Evolutionary conservation across 2,888 invertebrate species (phyloP), one percentile per base, ranked within the genome.

Genomic region (Campopleginae sp.): DNA sequence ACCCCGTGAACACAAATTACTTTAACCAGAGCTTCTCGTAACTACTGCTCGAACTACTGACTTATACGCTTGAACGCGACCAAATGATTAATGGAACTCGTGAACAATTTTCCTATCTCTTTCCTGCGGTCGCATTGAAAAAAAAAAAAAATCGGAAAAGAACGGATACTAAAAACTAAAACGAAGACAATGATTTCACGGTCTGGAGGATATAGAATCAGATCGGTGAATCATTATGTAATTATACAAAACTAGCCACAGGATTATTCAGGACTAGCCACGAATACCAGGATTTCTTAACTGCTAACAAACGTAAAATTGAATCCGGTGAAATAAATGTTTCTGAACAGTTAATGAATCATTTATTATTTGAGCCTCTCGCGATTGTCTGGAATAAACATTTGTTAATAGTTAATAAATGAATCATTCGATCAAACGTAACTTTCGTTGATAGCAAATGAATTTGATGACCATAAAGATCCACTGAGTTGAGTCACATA

Each of bases 71-170:
- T 58, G 74, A 79, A 83, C 44, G 68, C 61, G 72, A 51, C 76
- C 85, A 68, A 87, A 87, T 87, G 86, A 87, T 87, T 88, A 88
- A 88, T 88, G 87, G 82, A 81, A 82, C 68, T 48, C 61, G 78
- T 79, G 70, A 78, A 80, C 80, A 82, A 82, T 85, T 58, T 68
- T 68, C 33, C 19, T 14, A 54, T 42, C 17, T 12, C 12, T 17
- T 17, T 19, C 19, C 46, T 31, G 17, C 17, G 65, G 33, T 27
- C 17, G 27, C 17, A 46, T 46, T 42, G 12, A 46, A 27, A 14
- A 23, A 68, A 38, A n/a, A n/a, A 42, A 4, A 31, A 44, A 31
- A 68, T 8, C 1, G 8, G 3, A 8, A 46, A 68, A 31, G 5
- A 27, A 17, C 46, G 7, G 14, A 46, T 19, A 46, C 44, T 17